Conservation (phyloP, 2,797 vertebrate species). For the Rhinophrynus dorsalis region DNA sequence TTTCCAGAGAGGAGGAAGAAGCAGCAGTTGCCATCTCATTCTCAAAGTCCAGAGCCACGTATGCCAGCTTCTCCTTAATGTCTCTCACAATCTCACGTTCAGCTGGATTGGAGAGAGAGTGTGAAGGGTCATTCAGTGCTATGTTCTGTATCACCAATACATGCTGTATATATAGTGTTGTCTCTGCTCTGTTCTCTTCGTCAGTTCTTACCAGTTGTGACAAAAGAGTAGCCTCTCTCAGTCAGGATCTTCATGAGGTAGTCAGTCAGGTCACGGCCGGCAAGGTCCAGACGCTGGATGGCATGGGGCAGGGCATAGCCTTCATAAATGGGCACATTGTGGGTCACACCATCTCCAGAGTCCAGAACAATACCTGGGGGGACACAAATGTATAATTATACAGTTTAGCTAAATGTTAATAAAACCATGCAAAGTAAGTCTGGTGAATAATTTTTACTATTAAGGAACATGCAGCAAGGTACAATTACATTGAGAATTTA, state of each 20-base stretch:
- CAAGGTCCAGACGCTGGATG: conserved; percentile 71
- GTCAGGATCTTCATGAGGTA: conserved; percentile 75
- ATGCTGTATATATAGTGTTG: too few relatives aligned
- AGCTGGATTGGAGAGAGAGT: conserved; percentile 56
- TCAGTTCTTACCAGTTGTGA: conserved; percentile 68
- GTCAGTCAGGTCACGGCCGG: conserved; percentile 70
- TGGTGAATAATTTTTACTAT: too few relatives aligned
- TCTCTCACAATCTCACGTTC: conserved; percentile 78
- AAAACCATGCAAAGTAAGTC: too few relatives aligned
- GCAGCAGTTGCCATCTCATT: conserved; percentile 80
- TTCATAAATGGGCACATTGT: conserved; percentile 71
- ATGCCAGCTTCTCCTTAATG: conserved; percentile 79
- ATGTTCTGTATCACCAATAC: neutral
- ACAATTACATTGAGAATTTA: too few relatives aligned
- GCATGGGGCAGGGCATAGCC: conserved; percentile 71
- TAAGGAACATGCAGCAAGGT: too few relatives aligned
- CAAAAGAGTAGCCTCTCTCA: conserved; percentile 70
- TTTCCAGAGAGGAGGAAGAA: conserved; percentile 78
- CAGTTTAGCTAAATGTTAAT: neutral
- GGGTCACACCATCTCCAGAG: conserved; percentile 71
- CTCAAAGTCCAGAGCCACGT: conserved; percentile 79
- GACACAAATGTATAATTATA: neutral
- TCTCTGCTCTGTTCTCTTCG: too few relatives aligned
- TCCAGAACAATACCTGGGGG: conserved; percentile 68
- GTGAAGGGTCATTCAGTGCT: neutral